Evolutionary conservation across 92 coral and sea anemone genomes (phyloP).

Genomic region (Parazoanthus atlanticus): DNA sequence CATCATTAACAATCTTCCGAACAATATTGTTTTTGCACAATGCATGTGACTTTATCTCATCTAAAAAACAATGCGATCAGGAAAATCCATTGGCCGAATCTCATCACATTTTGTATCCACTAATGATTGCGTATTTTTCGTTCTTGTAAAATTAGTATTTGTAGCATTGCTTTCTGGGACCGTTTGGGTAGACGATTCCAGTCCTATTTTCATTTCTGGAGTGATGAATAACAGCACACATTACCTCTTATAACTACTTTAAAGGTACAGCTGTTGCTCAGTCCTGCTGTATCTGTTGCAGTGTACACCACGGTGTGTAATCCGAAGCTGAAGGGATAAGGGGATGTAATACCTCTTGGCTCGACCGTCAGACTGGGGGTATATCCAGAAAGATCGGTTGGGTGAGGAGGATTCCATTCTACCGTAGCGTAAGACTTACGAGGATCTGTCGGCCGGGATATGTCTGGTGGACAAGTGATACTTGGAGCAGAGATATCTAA

Average conservation of each 20-base stretch:
- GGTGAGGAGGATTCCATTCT: conserved; percentile 55
- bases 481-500: conserved; percentile 58
- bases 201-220: no score
- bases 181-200: no score
- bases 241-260: conserved; percentile 57
- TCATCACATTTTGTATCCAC: no score
- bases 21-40: no score
- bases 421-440: conserved; percentile 56
- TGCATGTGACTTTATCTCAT: no score
- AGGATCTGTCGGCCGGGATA: conserved; percentile 42
- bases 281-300: conserved; percentile 56
- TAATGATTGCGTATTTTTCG: no score
- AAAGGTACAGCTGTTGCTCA: conserved; percentile 47
- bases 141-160: no score
- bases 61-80: no score
- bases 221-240: no score
- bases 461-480: conserved; percentile 53
- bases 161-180: no score
- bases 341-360: conserved; percentile 35
- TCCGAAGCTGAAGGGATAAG: conserved; percentile 54
- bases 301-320: conserved; percentile 36
- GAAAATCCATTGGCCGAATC: no score
- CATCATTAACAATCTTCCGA: no score
- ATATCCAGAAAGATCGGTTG: conserved; percentile 68
- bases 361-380: conserved; percentile 26